phyloP scores from a whole-genome alignment of 2,888 invertebrate genomes.

The Anoncus sp. region DNA sequence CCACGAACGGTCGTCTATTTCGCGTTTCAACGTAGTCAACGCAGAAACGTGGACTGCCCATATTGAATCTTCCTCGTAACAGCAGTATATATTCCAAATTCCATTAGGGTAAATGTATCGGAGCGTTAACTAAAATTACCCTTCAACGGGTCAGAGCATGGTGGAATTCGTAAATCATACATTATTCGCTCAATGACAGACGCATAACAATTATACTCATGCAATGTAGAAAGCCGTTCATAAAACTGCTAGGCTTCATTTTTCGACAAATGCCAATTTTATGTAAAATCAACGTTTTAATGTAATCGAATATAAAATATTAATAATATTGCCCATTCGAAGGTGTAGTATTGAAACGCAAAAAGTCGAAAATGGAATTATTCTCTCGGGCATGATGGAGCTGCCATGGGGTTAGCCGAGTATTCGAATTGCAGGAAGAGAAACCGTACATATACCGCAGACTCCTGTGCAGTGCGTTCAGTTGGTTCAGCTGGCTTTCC shows the following conservation, averaged over 20 bases:
- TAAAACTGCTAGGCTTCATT: background rate
- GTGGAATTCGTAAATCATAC: background rate
- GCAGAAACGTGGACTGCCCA: background rate
- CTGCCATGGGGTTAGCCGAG: slow-evolving; percentile 1
- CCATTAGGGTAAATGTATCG: background rate
- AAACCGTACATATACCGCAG: slow-evolving; percentile 6
- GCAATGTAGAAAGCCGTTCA: background rate
- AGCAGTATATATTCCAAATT: background rate
- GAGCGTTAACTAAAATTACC: background rate
- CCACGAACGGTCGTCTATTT: background rate
- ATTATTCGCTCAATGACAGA: background rate
- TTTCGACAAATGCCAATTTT: background rate
- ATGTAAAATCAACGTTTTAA: background rate
- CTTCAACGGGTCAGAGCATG: background rate
- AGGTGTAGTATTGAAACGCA: slow-evolving; percentile 21
- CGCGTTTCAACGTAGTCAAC: background rate
- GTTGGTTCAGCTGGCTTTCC: slow-evolving; percentile 51
- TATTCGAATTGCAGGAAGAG: slow-evolving; percentile 20
- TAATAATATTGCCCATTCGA: slow-evolving; percentile 13
- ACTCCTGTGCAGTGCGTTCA: background rate
- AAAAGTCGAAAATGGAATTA: slow-evolving; percentile 32
- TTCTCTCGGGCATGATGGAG: slow-evolving; percentile 21
- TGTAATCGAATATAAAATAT: background rate
- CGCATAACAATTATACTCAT: background rate
- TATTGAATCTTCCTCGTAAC: background rate